A percentile compares a stretch with the other conserved stretches of the same genome.
These are phyloP conservation scores for Chydorus sphaericus DNA, from an alignment of 2,888 invertebrate genomes.

Conservation along the genomic window DNA sequence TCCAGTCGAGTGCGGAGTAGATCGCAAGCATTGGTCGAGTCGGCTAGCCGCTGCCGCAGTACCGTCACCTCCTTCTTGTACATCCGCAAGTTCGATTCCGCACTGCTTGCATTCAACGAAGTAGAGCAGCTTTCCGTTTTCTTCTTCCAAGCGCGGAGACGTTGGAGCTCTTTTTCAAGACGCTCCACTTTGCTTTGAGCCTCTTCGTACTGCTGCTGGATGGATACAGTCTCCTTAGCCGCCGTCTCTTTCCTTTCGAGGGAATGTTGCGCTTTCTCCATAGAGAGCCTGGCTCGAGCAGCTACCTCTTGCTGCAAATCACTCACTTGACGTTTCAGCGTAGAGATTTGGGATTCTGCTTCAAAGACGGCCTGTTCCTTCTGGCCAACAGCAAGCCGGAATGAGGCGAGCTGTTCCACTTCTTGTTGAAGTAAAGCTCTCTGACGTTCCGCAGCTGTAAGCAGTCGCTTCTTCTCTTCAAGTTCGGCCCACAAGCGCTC, in stretches of 20 bases:
- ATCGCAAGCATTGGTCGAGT: conserved; percentile 29
- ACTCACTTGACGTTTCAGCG: conserved; percentile 12
- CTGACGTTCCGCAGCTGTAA: conserved; percentile 1
- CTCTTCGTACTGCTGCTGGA: neutral
- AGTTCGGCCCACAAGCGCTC: conserved; percentile 24
- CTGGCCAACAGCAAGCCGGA: conserved; percentile 3
- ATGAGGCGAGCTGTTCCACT: neutral
- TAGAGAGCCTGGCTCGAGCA: neutral
- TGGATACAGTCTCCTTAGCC: conserved; percentile 20
- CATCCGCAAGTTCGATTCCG: conserved; percentile 13
- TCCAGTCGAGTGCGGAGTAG: conserved; percentile 44
- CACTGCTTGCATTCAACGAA: neutral
- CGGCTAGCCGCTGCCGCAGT: conserved; percentile 20
- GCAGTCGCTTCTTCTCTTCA: conserved; percentile 20
- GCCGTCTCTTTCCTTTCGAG: conserved; percentile 25
- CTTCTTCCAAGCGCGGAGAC: conserved; percentile 3
- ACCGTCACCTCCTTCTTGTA: conserved; percentile 20
- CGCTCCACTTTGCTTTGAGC: conserved; percentile 5
- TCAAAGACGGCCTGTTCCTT: conserved; percentile 10
- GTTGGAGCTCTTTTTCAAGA: conserved; percentile 10
- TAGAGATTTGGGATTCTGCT: conserved; percentile 6
- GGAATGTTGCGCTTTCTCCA: neutral
- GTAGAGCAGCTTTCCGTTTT: conserved; percentile 1
- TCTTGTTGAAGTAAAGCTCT: conserved; percentile 3
- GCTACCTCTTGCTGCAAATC: conserved; percentile 7